These are phyloP conservation scores for Chaunax sp. DNA, from an alignment of 2,797 vertebrate species.

Conservation along the genomic window DNA sequence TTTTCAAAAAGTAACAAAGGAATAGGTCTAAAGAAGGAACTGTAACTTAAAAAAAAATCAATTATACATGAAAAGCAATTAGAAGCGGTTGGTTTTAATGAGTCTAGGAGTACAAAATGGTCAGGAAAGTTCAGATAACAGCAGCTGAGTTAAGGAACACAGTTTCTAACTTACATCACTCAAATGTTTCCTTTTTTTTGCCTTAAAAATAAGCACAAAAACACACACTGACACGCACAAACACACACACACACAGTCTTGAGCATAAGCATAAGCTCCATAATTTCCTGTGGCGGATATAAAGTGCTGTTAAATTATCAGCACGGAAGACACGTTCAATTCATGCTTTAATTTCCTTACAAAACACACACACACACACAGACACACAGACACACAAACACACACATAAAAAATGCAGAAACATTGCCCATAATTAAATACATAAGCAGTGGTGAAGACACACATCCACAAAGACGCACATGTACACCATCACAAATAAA, in stretches of 20 bases:
- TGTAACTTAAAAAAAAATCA: background rate
- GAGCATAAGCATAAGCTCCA: slow-evolving; percentile 59
- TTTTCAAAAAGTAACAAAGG: background rate
- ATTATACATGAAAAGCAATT: background rate
- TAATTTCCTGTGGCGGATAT: slow-evolving; percentile 78
- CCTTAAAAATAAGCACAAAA: slow-evolving; percentile 28
- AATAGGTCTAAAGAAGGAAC: background rate
- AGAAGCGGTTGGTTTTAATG: background rate
- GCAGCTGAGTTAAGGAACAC: slow-evolving; percentile 11
- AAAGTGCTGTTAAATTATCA: slow-evolving; percentile 75
- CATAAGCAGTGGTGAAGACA: slow-evolving; percentile 34
- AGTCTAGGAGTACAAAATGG: too few species aligned
- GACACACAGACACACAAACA: slow-evolving; percentile 4
- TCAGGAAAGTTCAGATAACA: slow-evolving; percentile 19
- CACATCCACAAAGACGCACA: slow-evolving; percentile 27
- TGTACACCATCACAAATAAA: slow-evolving; percentile 34
- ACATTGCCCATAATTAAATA: slow-evolving; percentile 48
- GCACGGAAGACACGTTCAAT: slow-evolving; percentile 71
- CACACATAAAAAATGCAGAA: slow-evolving; percentile 38
- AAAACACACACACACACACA: slow-evolving; percentile 43
- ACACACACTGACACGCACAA: slow-evolving; percentile 7
- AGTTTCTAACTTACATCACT: slow-evolving; percentile 22
- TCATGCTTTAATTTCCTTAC: slow-evolving; percentile 75
- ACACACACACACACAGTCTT: slow-evolving; percentile 13
- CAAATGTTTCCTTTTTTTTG: slow-evolving; percentile 4